These are phyloP conservation scores for Ellobius talpinus DNA, from an alignment of 2,113 vertebrate species.

Conservation along the genomic window DNA sequence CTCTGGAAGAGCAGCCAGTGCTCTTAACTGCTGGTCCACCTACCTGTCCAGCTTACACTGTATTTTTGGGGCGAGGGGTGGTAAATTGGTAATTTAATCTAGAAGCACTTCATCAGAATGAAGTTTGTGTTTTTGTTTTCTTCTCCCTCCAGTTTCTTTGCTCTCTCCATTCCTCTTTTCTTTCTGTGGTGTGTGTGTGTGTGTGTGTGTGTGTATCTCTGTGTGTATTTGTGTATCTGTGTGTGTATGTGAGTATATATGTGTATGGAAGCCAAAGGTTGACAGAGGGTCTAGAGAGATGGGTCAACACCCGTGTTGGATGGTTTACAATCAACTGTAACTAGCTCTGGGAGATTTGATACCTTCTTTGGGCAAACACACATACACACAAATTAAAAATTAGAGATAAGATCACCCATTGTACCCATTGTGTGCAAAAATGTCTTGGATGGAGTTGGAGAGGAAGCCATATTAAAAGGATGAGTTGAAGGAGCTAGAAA, in stretches of 20 bases:
- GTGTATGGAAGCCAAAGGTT: background rate
- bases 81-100: background rate
- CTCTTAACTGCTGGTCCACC: too few species aligned
- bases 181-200: background rate
- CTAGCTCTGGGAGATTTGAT: background rate
- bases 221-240: background rate
- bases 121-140: background rate
- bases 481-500: background rate
- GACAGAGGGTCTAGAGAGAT: background rate
- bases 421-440: background rate
- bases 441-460: background rate
- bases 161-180: background rate
- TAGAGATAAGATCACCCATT: background rate
- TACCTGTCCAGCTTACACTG: background rate
- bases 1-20: background rate
- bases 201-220: background rate
- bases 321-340: background rate
- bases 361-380: background rate
- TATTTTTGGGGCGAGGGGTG: background rate
- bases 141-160: background rate
- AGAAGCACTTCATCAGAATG: background rate
- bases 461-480: background rate
- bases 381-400: background rate
- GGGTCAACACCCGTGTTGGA: background rate
- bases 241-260: background rate